Conservation (phyloP, 2,888 invertebrate species). For the Alviniconcha strummeri region DNA sequence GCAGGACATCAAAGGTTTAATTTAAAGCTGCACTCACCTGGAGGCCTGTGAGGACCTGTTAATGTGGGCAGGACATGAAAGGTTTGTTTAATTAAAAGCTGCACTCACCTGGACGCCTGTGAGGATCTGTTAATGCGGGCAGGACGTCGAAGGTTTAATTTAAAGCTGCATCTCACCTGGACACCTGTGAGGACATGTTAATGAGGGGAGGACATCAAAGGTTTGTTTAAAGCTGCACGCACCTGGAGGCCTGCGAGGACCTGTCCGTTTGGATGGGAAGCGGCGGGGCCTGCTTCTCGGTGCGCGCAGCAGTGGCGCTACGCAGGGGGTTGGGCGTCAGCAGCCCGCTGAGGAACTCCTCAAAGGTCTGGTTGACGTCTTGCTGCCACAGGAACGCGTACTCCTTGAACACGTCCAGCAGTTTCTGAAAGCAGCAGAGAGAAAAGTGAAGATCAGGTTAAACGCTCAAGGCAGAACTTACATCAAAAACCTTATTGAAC, state of each 20-base stretch:
- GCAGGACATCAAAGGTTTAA: too few relatives aligned
- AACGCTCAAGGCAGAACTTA: not conserved
- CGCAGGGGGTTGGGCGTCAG: slow-evolving; percentile 67
- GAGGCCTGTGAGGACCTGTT: too few relatives aligned
- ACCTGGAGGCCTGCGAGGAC: slow-evolving; percentile 37
- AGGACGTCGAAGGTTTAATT: too few relatives aligned
- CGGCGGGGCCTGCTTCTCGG: slow-evolving; percentile 21
- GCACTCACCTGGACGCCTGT: too few relatives aligned
- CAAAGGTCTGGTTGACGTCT: slow-evolving; percentile 71
- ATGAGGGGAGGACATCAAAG: too few relatives aligned
- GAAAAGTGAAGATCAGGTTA: not conserved
- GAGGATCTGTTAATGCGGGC: too few relatives aligned
- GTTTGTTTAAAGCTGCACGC: not conserved
- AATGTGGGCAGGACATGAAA: too few relatives aligned
- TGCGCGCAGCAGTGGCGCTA: slow-evolving; percentile 19
- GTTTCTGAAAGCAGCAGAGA: slow-evolving; percentile 52
- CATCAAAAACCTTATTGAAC: too few relatives aligned
- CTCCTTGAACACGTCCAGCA: slow-evolving; percentile 65
- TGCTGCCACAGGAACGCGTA: slow-evolving; percentile 71
- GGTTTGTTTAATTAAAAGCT: too few relatives aligned
- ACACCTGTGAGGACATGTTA: too few relatives aligned
- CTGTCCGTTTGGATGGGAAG: slow-evolving; percentile 21
- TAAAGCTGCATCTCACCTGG: too few relatives aligned
- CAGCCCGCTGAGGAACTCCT: slow-evolving; percentile 68
- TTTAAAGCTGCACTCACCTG: too few relatives aligned